Percentiles rank a stretch among this genome's conserved stretches.
These are phyloP conservation scores for Sarcophaga peregrina DNA, from an alignment of 1,140 invertebrate genomes.

Conservation along the genomic window DNA sequence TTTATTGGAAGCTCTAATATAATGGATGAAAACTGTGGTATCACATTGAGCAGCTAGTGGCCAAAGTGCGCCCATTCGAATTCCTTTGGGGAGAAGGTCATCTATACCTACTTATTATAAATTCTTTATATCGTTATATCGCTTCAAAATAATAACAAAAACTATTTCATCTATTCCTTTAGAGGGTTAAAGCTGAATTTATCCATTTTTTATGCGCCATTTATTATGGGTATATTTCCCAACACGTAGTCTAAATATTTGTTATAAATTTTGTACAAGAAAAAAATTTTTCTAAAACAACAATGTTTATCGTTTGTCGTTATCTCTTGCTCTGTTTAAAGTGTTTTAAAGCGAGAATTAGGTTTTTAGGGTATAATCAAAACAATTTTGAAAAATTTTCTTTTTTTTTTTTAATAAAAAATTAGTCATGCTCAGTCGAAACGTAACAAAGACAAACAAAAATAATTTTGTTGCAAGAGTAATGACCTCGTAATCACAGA, in stretches of 20 bases:
- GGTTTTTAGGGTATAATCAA: conserved; percentile 19
- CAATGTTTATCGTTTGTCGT: not conserved
- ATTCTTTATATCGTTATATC: no score
- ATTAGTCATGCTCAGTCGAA: not conserved
- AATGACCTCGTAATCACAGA: not conserved
- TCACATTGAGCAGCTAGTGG: no score
- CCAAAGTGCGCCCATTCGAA: no score
- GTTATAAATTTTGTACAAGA: conserved; percentile 34
- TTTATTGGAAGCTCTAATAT: no score
- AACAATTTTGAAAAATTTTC: conserved; percentile 5
- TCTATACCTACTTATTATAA: no score
- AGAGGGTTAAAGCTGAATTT: not conserved
- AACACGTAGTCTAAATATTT: conserved; percentile 33
- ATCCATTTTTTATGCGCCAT: not conserved
- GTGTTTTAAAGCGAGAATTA: not conserved
- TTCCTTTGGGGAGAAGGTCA: no score
- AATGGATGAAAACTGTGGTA: no score
- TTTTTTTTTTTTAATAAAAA: conserved; percentile 11
- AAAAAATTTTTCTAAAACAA: not conserved
- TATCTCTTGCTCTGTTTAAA: not conserved
- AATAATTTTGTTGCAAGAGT: not conserved
- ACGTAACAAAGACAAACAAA: not conserved
- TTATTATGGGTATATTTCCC: not conserved
- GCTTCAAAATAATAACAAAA: no score
- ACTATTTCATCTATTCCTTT: no score